Percentiles rank a stretch among this genome's conserved stretches.
phyloP scores from a whole-genome alignment of 2,113 vertebrate genomes.

The Alexandromys fortis region DNA sequence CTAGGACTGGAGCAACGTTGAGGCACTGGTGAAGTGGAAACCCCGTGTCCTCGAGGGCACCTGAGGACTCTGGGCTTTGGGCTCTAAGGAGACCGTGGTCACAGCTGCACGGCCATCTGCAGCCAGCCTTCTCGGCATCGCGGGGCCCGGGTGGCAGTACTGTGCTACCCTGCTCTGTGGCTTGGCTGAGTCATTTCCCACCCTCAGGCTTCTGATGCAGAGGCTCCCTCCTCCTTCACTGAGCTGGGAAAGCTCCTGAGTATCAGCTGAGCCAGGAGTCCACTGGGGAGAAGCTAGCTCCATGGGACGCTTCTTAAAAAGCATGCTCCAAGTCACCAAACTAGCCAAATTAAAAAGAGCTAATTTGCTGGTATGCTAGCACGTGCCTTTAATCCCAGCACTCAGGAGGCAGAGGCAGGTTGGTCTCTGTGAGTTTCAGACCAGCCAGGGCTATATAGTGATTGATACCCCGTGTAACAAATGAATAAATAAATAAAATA shows the following conservation, averaged over 20 bases:
- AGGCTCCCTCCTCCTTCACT: not conserved
- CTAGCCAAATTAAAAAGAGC: not conserved
- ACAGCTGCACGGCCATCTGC: accelerated
- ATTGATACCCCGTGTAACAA: not conserved
- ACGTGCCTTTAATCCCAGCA: not conserved
- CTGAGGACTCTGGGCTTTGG: not conserved
- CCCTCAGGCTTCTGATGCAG: not conserved
- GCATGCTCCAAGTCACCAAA: not conserved
- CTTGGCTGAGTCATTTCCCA: not conserved
- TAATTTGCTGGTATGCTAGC: not conserved
- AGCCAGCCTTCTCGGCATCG: not conserved
- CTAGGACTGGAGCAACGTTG: not conserved
- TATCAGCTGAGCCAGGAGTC: not conserved
- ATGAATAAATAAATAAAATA: not conserved
- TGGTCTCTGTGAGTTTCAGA: not conserved
- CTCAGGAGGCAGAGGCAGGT: not conserved
- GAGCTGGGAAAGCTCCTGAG: not conserved
- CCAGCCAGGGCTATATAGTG: not conserved
- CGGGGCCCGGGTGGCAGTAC: not conserved
- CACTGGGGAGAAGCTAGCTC: not conserved
- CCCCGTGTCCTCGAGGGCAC: not conserved
- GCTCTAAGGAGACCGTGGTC: not conserved
- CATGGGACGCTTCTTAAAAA: not conserved
- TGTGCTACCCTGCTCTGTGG: too few relatives aligned
- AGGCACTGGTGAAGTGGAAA: not conserved